phyloP scores from a whole-genome alignment of 92 coral and sea anemone species.

The Parazoanthus swiftii region DNA sequence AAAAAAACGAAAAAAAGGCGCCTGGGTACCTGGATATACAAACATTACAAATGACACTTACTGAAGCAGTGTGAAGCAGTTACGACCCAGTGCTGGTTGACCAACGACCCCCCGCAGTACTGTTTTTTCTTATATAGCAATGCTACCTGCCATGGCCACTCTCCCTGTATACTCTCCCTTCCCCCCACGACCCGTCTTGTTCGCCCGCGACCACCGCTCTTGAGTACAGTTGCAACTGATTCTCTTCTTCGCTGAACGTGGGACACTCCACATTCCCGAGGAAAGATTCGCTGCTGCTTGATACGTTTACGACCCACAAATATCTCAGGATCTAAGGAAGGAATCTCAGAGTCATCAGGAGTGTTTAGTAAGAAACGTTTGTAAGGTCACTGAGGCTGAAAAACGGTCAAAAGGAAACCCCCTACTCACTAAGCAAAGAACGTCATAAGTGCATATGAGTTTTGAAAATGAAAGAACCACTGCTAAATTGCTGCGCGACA shows the following conservation, averaged over 20 bases:
- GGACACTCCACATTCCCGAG: slow-evolving; percentile 57
- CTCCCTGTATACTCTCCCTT: slow-evolving; percentile 68
- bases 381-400: no score
- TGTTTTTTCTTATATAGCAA: slow-evolving; percentile 68
- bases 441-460: no score
- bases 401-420: no score
- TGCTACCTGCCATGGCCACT: slow-evolving; percentile 97
- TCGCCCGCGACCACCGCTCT: slow-evolving; percentile 41
- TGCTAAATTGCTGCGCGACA: no score
- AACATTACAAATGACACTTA: slow-evolving; percentile 47
- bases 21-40: no score
- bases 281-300: slow-evolving; percentile 40
- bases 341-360: no score
- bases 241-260: neutral
- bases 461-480: no score
- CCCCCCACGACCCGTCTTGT: slow-evolving; percentile 81
- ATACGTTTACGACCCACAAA: neutral
- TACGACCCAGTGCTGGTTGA: slow-evolving; percentile 70
- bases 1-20: no score
- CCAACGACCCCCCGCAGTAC: slow-evolving; percentile 93
- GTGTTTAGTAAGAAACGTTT: neutral
- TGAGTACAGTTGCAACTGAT: neutral
- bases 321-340: neutral
- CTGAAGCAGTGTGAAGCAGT: slow-evolving; percentile 91
- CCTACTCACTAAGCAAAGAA: no score